Conservation (phyloP, 2,888 invertebrate genomes). For the Thecocarcelia acutangulata region DNA sequence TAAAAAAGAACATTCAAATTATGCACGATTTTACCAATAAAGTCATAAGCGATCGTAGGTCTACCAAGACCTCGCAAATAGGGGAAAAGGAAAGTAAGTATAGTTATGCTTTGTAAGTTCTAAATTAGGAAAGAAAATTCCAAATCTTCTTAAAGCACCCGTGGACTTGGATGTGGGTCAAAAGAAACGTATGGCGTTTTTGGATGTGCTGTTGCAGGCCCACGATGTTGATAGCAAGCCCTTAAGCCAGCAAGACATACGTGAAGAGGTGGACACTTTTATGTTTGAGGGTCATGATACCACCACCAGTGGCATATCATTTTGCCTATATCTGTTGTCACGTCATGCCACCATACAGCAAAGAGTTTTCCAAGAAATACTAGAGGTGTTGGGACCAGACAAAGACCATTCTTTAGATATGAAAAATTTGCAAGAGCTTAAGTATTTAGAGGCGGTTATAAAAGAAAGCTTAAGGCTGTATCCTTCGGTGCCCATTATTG, state of each 20-base stretch:
- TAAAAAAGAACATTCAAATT: constrained; percentile 51
- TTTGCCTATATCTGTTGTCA: constrained; percentile 75
- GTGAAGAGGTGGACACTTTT: constrained; percentile 87
- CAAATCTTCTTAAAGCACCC: constrained; percentile 78
- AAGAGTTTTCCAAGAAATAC: constrained; percentile 74
- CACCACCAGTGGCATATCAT: constrained; percentile 77
- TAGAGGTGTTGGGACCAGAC: constrained; percentile 74
- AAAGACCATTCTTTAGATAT: constrained; percentile 69
- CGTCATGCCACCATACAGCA: constrained; percentile 75
- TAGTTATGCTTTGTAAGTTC: not conserved
- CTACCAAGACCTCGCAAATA: not conserved
- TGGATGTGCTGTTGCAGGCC: constrained; percentile 85
- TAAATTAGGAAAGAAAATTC: not conserved
- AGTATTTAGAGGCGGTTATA: constrained; percentile 84
- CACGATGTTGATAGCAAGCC: constrained; percentile 82
- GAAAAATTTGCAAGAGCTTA: constrained; percentile 74
- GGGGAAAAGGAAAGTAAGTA: not conserved
- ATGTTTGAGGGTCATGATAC: constrained; percentile 82
- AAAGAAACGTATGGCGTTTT: constrained; percentile 85
- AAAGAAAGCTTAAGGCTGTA: constrained; percentile 85
- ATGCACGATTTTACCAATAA: constrained; percentile 70
- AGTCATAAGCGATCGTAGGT: constrained; percentile 67
- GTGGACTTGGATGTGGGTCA: constrained; percentile 80
- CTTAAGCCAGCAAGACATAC: constrained; percentile 83
- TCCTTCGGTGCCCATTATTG: constrained; percentile 85